Conservation (phyloP, 2,797 vertebrate genomes). For the Sebastes alutus region DNA sequence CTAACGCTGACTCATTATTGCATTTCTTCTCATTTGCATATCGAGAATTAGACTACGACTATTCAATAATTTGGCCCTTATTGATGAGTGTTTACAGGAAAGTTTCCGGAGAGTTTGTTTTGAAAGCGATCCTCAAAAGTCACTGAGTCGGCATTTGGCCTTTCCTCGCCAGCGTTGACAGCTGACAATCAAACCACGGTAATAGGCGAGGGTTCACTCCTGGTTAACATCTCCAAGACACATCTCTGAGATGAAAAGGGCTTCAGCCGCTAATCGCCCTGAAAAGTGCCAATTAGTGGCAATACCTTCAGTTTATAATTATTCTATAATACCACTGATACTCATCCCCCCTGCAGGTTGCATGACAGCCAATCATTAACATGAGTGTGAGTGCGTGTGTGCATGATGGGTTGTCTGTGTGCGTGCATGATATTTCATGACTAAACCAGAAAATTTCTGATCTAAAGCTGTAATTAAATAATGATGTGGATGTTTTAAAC, state of each 20-base stretch:
- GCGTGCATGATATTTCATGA: background rate
- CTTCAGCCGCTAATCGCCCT: conserved; percentile 34
- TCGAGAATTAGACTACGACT: background rate
- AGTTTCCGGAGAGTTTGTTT: conserved; percentile 40
- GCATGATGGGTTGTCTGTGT: conserved; percentile 1
- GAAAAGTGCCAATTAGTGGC: conserved; percentile 65
- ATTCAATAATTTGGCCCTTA: conserved; percentile 4
- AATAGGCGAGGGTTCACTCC: conserved; percentile 49
- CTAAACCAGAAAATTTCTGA: background rate
- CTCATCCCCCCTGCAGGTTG: conserved; percentile 27
- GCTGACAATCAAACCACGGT: conserved; percentile 62
- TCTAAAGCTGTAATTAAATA: conserved; percentile 20
- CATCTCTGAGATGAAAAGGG: conserved; percentile 60
- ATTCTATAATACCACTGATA: conserved; percentile 44
- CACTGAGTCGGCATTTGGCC: conserved; percentile 45
- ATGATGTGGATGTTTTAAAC: background rate
- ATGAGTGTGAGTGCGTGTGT: background rate
- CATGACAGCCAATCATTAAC: conserved; percentile 53
- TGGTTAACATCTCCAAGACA: conserved; percentile 48
- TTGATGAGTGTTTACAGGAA: conserved; percentile 8
- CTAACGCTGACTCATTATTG: background rate
- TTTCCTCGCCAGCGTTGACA: conserved; percentile 55
- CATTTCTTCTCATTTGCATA: background rate
- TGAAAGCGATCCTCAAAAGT: conserved; percentile 16
- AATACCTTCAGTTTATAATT: conserved; percentile 47